These are phyloP conservation scores for Crossaster papposus DNA, from an alignment of 53 echinoderm and acorn worm genomes.

Conservation along the genomic window DNA sequence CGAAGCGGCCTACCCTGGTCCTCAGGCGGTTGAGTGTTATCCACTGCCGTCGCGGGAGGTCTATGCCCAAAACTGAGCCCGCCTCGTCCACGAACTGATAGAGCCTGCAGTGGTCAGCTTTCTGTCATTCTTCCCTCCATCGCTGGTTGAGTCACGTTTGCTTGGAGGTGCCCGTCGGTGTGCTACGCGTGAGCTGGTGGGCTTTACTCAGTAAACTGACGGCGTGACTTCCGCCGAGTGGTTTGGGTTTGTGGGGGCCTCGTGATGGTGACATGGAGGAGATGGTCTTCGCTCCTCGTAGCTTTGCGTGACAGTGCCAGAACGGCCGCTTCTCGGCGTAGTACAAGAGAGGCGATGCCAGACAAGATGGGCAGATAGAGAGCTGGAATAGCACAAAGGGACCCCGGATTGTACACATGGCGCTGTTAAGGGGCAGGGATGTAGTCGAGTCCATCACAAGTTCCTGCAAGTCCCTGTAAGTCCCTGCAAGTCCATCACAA, in stretches of 20 bases:
- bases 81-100: neutral
- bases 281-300: neutral
- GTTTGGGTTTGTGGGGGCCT: neutral
- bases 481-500: too few species aligned
- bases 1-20: neutral
- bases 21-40: neutral
- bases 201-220: neutral
- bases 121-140: neutral
- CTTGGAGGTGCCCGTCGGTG: neutral
- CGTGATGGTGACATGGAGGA: neutral
- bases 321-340: neutral
- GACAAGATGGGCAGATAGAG: neutral
- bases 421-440: too few species aligned
- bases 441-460: too few species aligned
- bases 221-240: neutral
- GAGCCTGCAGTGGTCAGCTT: slow-evolving; percentile 4
- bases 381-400: neutral
- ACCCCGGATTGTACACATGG: neutral
- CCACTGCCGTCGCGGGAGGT: neutral
- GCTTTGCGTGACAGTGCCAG: slow-evolving; percentile 13
- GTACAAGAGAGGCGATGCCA: neutral
- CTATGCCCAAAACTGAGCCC: neutral
- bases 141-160: neutral
- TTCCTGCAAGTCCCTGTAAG: too few species aligned
- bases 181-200: too few species aligned